A percentile compares a stretch with the other conserved stretches of the same genome.
phyloP scores from a whole-genome alignment of 2,888 invertebrate species.

The Aphodius sticticus region DNA sequence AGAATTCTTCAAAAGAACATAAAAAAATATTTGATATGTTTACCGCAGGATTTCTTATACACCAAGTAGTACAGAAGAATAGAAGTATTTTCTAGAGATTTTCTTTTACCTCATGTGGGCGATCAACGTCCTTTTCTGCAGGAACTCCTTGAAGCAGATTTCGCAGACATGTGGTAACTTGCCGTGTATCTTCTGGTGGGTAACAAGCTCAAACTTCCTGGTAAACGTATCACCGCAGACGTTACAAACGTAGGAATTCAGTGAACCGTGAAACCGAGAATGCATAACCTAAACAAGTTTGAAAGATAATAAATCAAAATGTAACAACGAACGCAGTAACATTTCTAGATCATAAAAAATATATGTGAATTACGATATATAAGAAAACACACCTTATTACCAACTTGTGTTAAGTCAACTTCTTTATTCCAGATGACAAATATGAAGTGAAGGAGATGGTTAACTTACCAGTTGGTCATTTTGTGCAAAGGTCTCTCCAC shows the following conservation, averaged over 20 bases:
- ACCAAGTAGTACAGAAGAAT: too few relatives aligned
- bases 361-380: too few relatives aligned
- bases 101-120: conserved; percentile 75
- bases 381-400: too few relatives aligned
- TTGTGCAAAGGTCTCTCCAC: conserved; percentile 91
- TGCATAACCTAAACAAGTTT: conserved; percentile 73
- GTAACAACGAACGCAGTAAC: not conserved
- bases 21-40: too few relatives aligned
- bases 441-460: not conserved
- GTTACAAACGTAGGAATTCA: conserved; percentile 92
- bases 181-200: conserved; percentile 83
- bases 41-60: too few relatives aligned
- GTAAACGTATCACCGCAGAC: conserved; percentile 89
- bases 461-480: conserved; percentile 77
- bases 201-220: conserved; percentile 85
- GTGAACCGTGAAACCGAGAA: conserved; percentile 92
- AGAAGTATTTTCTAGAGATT: too few relatives aligned
- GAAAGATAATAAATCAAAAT: conserved; percentile 29
- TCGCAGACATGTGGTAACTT: conserved; percentile 83
- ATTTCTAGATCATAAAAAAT: not conserved
- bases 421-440: too few relatives aligned
- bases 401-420: too few relatives aligned
- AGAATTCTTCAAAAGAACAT: too few relatives aligned
- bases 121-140: conserved; percentile 82
- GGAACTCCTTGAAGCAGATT: conserved; percentile 84